phyloP scores from a whole-genome alignment of 2,888 invertebrate genomes.

The Stenoptilia bipunctidactyla region DNA sequence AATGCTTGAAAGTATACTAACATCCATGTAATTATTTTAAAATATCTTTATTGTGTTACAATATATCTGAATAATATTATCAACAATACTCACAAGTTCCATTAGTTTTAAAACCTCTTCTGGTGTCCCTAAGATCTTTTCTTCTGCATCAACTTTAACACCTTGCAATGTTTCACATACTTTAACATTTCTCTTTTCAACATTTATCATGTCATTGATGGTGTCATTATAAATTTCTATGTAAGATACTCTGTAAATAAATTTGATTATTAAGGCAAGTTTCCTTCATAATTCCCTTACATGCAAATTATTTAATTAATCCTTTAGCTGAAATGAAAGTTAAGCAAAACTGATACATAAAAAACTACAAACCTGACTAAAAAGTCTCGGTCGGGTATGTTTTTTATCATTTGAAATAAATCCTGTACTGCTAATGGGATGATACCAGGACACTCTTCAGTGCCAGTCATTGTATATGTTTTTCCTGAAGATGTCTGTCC shows the following conservation, averaged over 20 bases:
- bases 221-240: conserved; percentile 92
- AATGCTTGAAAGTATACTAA: too few species aligned
- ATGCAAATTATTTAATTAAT: not conserved
- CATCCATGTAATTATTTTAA: too few species aligned
- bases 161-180: conserved; percentile 75
- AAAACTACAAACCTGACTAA: conserved; percentile 71
- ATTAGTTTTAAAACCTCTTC: conserved; percentile 73
- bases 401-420: conserved; percentile 77
- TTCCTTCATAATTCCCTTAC: not conserved
- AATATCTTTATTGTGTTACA: too few species aligned
- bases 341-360: not conserved
- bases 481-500: conserved; percentile 94
- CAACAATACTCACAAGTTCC: conserved; percentile 42
- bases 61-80: too few species aligned
- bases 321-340: not conserved
- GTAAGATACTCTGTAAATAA: conserved; percentile 79
- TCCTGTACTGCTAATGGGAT: conserved; percentile 79
- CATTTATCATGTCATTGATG: conserved; percentile 80
- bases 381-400: conserved; percentile 76
- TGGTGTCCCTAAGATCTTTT: conserved; percentile 73
- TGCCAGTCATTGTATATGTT: conserved; percentile 88
- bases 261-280: conserved; percentile 3
- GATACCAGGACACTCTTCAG: conserved; percentile 76
- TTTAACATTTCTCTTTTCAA: conserved; percentile 72
- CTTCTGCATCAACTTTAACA: conserved; percentile 75